Evolutionary conservation across 2,888 invertebrate genomes (phyloP).

Genomic region (Ophion slaviceki): DNA sequence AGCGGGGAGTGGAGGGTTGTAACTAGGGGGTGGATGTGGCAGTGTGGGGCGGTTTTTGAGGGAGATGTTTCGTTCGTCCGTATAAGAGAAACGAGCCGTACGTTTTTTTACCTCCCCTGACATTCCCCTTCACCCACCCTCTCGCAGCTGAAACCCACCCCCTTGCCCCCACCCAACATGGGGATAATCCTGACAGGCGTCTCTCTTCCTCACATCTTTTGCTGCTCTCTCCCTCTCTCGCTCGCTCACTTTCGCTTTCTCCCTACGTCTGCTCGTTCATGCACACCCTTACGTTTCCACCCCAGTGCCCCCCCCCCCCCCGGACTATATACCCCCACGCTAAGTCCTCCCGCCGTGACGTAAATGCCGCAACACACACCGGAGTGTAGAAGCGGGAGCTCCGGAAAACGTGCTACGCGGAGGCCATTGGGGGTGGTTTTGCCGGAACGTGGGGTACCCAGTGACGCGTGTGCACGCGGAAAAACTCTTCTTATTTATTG

Average conservation of each 20-base stretch:
- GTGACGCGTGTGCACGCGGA: slow-evolving; percentile 83
- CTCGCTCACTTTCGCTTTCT: slow-evolving; percentile 54
- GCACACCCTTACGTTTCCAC: slow-evolving; percentile 71
- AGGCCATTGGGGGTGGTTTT: slow-evolving; percentile 63
- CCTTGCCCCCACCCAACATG: slow-evolving; percentile 37
- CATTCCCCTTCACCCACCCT: slow-evolving; percentile 69
- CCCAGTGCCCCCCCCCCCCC: slow-evolving; percentile 70
- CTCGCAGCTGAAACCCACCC: slow-evolving; percentile 40
- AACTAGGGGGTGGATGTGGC: slow-evolving; percentile 55
- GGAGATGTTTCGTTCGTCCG: slow-evolving; percentile 81
- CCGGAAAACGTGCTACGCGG: slow-evolving; percentile 50
- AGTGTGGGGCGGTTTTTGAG: slow-evolving; percentile 73
- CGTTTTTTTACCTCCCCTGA: slow-evolving; percentile 73
- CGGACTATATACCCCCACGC: slow-evolving; percentile 41
- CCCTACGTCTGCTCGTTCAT: slow-evolving; percentile 34
- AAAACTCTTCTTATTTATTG: slow-evolving; percentile 83
- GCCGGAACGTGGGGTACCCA: slow-evolving; percentile 77
- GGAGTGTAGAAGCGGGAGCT: slow-evolving; percentile 69
- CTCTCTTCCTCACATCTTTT: slow-evolving; percentile 58
- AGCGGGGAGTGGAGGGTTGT: slow-evolving; percentile 53
- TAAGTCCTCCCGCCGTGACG: slow-evolving; percentile 74
- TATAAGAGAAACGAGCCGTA: slow-evolving; percentile 71
- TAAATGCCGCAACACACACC: slow-evolving; percentile 77
- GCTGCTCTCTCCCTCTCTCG: slow-evolving; percentile 64
- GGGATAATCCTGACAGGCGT: slow-evolving; percentile 78